These are phyloP conservation scores for Paguma larvata DNA, from an alignment of 2,797 vertebrate species.

Conservation along the genomic window DNA sequence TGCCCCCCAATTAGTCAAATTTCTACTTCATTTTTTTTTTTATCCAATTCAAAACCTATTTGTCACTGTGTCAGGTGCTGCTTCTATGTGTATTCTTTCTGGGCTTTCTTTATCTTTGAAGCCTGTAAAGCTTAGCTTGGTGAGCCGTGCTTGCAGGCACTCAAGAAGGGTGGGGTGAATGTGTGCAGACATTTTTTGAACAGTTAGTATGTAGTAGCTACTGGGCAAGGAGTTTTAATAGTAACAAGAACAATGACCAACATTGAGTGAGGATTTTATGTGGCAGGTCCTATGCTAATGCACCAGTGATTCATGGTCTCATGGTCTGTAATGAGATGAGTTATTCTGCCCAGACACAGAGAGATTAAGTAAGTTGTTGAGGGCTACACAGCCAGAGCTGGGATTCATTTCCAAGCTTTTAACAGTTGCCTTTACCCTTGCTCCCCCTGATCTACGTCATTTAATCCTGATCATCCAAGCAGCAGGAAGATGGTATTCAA, in stretches of 20 bases:
- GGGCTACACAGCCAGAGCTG: neutral
- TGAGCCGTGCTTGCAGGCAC: neutral
- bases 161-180: neutral
- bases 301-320: neutral
- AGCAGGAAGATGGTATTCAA: neutral
- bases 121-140: too few relatives aligned
- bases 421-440: neutral
- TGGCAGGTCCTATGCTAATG: neutral
- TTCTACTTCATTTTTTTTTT: too few relatives aligned
- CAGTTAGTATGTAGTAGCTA: neutral
- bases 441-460: neutral
- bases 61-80: too few relatives aligned
- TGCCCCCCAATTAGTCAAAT: too few relatives aligned
- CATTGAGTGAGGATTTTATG: neutral
- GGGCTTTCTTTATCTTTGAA: too few relatives aligned
- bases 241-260: neutral
- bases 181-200: neutral
- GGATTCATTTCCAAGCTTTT: neutral
- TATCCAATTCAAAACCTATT: too few relatives aligned
- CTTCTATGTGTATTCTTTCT: too few relatives aligned
- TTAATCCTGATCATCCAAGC: neutral
- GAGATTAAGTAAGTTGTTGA: neutral
- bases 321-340: neutral
- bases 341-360: neutral
- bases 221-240: neutral